A percentile compares a stretch with the other conserved stretches of the same genome.
These are phyloP conservation scores for Aproaerema taeniolella DNA, from an alignment of 2,888 invertebrate genomes.

Conservation along the genomic window DNA sequence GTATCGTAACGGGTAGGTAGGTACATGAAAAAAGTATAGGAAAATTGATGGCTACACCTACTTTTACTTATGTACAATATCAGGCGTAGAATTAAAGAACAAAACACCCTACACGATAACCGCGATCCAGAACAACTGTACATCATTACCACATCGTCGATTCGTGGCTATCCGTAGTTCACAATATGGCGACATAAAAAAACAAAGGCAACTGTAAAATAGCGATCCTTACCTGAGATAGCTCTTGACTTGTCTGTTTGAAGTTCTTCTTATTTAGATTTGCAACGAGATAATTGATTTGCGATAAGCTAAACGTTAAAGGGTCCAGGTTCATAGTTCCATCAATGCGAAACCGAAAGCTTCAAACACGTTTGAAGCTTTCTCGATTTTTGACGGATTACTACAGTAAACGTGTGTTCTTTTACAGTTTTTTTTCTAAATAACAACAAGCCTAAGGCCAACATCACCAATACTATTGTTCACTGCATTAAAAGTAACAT, in stretches of 20 bases:
- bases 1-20: too few relatives aligned
- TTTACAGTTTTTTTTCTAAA: slow-evolving; percentile 63
- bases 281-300: slow-evolving; percentile 98
- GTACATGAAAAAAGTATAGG: too few relatives aligned
- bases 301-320: slow-evolving; percentile 98
- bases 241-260: slow-evolving; percentile 92
- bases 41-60: too few relatives aligned
- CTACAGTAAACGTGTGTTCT: slow-evolving; percentile 63
- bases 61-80: too few relatives aligned
- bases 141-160: slow-evolving; percentile 25
- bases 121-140: slow-evolving; percentile 19
- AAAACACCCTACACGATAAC: too few relatives aligned
- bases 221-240: slow-evolving; percentile 87
- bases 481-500: slow-evolving; percentile 57
- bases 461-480: slow-evolving; percentile 72
- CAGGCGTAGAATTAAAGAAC: too few relatives aligned
- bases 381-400: slow-evolving; percentile 87
- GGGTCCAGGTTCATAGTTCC: slow-evolving; percentile 99
- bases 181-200: slow-evolving; percentile 70
- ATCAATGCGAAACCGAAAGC: slow-evolving; percentile 94
- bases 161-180: slow-evolving; percentile 43
- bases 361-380: slow-evolving; percentile 96
- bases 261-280: slow-evolving; percentile 97
- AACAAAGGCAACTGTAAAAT: slow-evolving; percentile 48
- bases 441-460: slow-evolving; percentile 64